Evolutionary conservation across 2,113 vertebrate genomes (phyloP).

Genomic region (Labeo catla): DNA sequence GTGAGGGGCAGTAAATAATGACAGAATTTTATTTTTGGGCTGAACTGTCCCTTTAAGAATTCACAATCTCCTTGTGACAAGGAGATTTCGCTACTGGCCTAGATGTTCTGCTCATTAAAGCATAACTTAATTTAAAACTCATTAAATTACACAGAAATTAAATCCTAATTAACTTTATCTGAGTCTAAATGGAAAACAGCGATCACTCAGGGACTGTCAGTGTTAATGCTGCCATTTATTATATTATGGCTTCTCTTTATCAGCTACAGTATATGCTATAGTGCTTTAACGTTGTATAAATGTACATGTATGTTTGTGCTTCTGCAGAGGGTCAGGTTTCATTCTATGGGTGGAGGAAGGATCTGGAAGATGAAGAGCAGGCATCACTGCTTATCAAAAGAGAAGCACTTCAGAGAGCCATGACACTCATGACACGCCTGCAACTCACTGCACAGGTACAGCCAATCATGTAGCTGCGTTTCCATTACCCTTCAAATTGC

Average conservation of each 20-base stretch:
- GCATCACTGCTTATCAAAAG: neutral
- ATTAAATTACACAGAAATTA: conserved; percentile 23
- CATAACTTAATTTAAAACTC: conserved; percentile 27
- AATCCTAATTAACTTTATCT: conserved; percentile 40
- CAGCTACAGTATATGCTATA: neutral
- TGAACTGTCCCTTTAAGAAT: neutral
- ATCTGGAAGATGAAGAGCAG: conserved; percentile 25
- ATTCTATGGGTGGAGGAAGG: conserved; percentile 24
- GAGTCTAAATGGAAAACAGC: conserved; percentile 10
- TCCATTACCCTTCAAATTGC: too few species aligned
- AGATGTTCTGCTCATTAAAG: neutral
- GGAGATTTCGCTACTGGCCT: neutral
- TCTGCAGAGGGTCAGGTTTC: conserved; percentile 4
- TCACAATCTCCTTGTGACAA: neutral
- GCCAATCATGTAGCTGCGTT: neutral
- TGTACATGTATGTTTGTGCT: neutral
- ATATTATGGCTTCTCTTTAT: neutral
- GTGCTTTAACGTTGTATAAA: neutral
- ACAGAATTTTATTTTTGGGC: neutral
- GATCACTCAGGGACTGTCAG: conserved; percentile 22
- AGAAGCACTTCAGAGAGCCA: neutral
- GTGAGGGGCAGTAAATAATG: neutral
- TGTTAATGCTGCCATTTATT: neutral
- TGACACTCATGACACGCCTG: neutral
- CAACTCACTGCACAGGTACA: neutral